These are phyloP conservation scores for Gouania willdenowi DNA, from an alignment of 2,797 vertebrate genomes.

Conservation along the genomic window DNA sequence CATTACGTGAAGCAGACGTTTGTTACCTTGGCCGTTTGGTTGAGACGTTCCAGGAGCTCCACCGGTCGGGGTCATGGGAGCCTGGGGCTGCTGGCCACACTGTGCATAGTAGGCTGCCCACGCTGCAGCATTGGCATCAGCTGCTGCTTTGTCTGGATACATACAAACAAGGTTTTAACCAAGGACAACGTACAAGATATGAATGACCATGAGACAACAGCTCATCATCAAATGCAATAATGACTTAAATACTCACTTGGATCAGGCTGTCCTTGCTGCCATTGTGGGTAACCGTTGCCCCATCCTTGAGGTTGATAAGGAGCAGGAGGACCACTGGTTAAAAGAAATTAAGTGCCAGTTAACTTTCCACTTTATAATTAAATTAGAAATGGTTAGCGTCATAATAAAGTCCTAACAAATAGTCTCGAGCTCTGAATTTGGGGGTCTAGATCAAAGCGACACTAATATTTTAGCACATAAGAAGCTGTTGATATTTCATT, in stretches of 20 bases:
- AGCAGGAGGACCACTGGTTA: conserved; percentile 88
- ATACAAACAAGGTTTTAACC: background rate
- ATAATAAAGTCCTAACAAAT: too few relatives aligned
- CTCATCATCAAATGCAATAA: too few relatives aligned
- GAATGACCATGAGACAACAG: background rate
- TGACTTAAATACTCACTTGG: conserved; percentile 87
- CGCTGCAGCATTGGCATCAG: conserved; percentile 96
- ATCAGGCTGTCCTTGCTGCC: conserved; percentile 96
- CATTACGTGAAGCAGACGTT: background rate
- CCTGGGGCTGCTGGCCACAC: conserved; percentile 96
- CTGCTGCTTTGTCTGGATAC: conserved; percentile 89
- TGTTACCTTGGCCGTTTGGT: conserved; percentile 94
- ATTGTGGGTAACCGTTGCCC: conserved; percentile 97
- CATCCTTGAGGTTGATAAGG: conserved; percentile 97
- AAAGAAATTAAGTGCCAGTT: background rate
- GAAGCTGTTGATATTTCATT: too few relatives aligned
- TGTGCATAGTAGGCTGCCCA: conserved; percentile 99
- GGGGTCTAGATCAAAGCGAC: too few relatives aligned
- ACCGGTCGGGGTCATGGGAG: conserved; percentile 89
- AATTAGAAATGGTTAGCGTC: too few relatives aligned
- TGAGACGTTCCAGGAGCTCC: conserved; percentile 89
- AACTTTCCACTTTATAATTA: background rate
- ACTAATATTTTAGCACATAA: too few relatives aligned
- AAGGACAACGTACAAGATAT: background rate
- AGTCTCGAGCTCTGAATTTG: too few relatives aligned